These are phyloP conservation scores for Sabatieria punctata DNA, from an alignment of 2,888 invertebrate species.

Conservation along the genomic window DNA sequence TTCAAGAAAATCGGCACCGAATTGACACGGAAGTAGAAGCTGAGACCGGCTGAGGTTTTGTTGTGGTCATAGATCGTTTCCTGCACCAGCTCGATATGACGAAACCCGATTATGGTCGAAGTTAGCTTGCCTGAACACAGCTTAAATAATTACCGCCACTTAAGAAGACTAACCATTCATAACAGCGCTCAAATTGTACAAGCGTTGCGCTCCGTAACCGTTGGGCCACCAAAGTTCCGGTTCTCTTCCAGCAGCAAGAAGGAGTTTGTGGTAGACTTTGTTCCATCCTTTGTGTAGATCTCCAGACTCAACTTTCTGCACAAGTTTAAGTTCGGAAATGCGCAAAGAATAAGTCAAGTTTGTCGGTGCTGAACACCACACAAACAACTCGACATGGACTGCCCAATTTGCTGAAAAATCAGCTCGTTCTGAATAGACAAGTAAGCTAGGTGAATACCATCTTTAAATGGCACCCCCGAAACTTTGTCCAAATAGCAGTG, in stretches of 20 bases:
- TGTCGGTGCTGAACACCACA: not conserved
- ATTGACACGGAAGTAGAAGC: slow-evolving; percentile 75
- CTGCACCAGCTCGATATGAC: slow-evolving; percentile 57
- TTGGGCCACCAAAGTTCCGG: slow-evolving; percentile 81
- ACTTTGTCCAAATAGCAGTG: not conserved
- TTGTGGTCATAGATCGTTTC: slow-evolving; percentile 14
- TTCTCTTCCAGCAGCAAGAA: not conserved
- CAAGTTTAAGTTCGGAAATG: no score
- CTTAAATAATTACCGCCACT: not conserved
- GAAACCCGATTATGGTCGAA: slow-evolving; percentile 51
- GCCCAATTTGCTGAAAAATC: not conserved
- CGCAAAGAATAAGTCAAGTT: no score
- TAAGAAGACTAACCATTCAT: not conserved
- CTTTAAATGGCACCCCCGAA: not conserved
- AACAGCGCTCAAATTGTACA: slow-evolving; percentile 43
- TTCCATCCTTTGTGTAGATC: not conserved
- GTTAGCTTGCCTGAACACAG: not conserved
- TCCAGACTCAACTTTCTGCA: no score
- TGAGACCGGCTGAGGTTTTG: slow-evolving; percentile 35
- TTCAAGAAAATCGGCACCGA: slow-evolving; percentile 74
- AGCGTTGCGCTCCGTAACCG: slow-evolving; percentile 59
- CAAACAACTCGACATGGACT: not conserved
- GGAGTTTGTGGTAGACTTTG: not conserved
- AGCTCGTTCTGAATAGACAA: not conserved
- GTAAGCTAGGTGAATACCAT: not conserved